Base-by-base conservation (phyloP, 2,888 invertebrate genomes). In the Ormyrus pomaceus region DNA sequence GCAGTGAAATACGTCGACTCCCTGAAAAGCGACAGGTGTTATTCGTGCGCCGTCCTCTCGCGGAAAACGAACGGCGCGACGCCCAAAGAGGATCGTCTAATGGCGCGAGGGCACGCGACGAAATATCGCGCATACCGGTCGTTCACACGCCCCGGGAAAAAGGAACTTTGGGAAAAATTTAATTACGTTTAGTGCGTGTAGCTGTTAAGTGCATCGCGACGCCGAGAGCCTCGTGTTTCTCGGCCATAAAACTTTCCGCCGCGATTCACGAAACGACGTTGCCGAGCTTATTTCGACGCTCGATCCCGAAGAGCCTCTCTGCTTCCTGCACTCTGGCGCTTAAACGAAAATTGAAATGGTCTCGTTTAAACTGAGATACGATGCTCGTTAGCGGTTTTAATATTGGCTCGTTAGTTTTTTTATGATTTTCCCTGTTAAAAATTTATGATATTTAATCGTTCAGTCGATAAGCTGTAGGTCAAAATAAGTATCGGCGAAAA, bases 131-230 rank as follows among this genome's bases (percentile, higher is more conserved):
- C 34, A 4, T 46, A n/a, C 34, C n/a, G 64, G 46, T 61, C 74
- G 64, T 64, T 74, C 45, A 50, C 56, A 64, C 50, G 77, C 34
- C 34, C 34, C 34, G 79, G 81, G 83, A 83, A 83, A 84, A 83
- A 81, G 79, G 77, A 83, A 83, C 82, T 83, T 82, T 74, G 80
- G 68, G 70, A 72, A 66, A 70, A 83, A 83, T 83, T 83, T 83
- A 84, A 84, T 84, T 86, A 85, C 84, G 83, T 82, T 84, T 80
- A 55, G 76, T 66, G 77, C 45, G 62, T 70, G 50, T 61, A 53
- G 9, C 61, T 53, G 46, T 50, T 51, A 62, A 50, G 55, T 76
- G 64, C 46, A 64, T 73, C 46, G 56, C 73, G 68, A 34, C 34
- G 34, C 34, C 34, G 34, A 4, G 34, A 34, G 34, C 19, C 64